Conservation (phyloP, 2,113 vertebrate species). For the Aegypius monachus region DNA sequence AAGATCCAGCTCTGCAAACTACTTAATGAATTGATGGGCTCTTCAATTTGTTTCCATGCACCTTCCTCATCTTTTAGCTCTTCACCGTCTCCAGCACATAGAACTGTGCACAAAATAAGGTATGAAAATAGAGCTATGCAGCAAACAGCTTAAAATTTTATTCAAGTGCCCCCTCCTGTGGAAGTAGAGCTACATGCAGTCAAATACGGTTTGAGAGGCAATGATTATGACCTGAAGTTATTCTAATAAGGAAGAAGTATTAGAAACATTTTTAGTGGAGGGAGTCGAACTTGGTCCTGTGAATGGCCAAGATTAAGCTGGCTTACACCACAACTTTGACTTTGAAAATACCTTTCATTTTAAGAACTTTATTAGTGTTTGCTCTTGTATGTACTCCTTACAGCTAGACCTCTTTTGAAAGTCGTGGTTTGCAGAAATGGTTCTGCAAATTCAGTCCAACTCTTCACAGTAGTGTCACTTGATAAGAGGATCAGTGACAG, state of each 20-base stretch:
- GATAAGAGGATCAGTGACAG: neutral
- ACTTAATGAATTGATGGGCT: neutral
- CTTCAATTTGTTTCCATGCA: neutral
- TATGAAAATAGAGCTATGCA: neutral
- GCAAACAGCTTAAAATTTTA: neutral
- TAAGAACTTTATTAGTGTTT: neutral
- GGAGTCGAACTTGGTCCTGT: neutral
- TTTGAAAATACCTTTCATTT: neutral
- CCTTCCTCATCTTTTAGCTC: neutral
- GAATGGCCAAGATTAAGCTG: neutral
- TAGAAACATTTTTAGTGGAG: neutral
- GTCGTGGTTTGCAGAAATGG: neutral
- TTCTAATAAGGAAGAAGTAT: neutral
- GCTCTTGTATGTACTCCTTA: neutral
- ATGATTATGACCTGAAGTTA: neutral
- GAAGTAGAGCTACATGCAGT: neutral
- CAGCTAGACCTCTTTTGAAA: neutral
- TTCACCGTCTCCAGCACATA: neutral
- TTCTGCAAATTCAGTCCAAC: neutral
- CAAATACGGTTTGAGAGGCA: neutral
- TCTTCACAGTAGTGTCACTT: neutral
- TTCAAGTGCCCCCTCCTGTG: constrained; percentile 35
- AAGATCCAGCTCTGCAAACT: neutral
- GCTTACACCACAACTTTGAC: neutral
- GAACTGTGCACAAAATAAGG: neutral